Base-by-base conservation (phyloP, 2,797 vertebrate genomes). In the Morelia viridis region DNA sequence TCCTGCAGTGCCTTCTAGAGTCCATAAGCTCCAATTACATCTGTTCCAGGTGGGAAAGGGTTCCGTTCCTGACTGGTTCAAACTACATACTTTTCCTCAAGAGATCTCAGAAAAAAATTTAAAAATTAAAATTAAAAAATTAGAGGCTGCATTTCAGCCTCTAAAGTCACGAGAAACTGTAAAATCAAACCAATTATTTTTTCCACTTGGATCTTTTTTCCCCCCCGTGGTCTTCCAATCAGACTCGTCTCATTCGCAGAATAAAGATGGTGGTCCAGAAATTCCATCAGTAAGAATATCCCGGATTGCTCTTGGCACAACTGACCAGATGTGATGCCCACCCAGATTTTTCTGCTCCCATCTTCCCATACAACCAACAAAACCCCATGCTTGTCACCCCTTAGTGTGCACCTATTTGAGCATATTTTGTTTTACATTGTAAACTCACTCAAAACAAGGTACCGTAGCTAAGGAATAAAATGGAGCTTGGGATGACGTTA, bases 1-100 rank as follows among this genome's bases (percentile, higher is more conserved):
- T 90, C 92, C 58, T 90, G 24, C 85, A 56, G 68, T 53, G 56
- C 84, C 68, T 62, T 65, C 85, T 92, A 53, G 85, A 46, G 92
- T 13, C 71, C 50, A 46, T 28, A 65, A 11, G 1, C 7, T 83
- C 64, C 83, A 57, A 88, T 15, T 87, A 64, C 92, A 58, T 31
- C 46, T 64, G n/a, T 8, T n/a, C 7, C 28, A 60, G 50, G 10
- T 17, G 12, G 12, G 53, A 57, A 57, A 41, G 12, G 26, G 53
- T 76, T 46, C 9, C 9, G 24, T 80, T 80, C 41, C 71, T 80
- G 35, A 41, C 68, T 71, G 35, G 35, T 80, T 71, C 6, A 15
- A 57, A 57, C 5, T 31, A 22, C 24, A 19, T 10, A 58, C 24
- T 91, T 85, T 65, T 85, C 35, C 53, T 91, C 15, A 50, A 64